Evolutionary conservation across 2,113 vertebrate species (phyloP).

Genomic region (Dromiciops gliroides): DNA sequence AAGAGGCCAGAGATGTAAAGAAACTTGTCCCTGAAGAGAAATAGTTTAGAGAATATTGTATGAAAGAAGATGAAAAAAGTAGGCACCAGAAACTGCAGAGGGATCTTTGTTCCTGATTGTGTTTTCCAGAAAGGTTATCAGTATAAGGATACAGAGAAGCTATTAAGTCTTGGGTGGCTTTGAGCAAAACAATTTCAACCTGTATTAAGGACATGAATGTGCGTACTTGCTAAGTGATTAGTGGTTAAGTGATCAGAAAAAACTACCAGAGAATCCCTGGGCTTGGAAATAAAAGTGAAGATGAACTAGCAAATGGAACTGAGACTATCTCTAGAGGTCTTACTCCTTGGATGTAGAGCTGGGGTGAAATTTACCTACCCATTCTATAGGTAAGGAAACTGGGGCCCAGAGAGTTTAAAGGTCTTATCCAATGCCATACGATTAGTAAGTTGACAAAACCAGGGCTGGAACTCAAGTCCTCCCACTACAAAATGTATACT

Average conservation of each 20-base stretch:
- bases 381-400: background rate
- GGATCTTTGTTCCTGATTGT: background rate
- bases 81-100: background rate
- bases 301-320: background rate
- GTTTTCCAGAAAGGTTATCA: background rate
- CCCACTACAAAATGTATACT: too few species aligned
- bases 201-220: background rate
- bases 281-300: background rate
- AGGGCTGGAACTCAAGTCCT: background rate
- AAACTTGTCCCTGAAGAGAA: background rate
- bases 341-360: background rate
- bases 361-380: background rate
- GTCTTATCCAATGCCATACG: background rate
- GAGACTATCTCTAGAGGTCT: background rate
- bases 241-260: too few species aligned
- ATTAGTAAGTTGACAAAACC: background rate
- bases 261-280: background rate
- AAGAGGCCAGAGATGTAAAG: background rate
- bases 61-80: background rate
- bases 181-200: background rate
- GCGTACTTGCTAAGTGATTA: background rate
- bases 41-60: background rate
- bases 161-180: background rate
- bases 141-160: background rate
- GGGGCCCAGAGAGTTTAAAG: background rate